Base-by-base conservation (phyloP, 2,888 invertebrate species). In the Papilio demoleus region DNA sequence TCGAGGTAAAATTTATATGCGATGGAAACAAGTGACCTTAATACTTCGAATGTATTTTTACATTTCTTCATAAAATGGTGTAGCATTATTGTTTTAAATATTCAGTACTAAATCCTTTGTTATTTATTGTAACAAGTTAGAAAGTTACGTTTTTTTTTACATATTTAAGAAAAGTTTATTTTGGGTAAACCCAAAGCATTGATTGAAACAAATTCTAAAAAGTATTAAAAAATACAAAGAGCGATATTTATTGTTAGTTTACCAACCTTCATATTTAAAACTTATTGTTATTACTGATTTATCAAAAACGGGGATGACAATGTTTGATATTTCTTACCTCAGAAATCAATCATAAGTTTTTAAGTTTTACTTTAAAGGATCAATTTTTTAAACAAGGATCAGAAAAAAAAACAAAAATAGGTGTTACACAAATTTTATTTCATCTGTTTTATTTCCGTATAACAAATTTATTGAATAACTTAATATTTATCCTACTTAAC, bases 401-500 rank as follows among this genome's bases (percentile, higher is more conserved):
- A 14, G 38, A 67, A 64, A 65, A 24, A 31, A 62, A 59, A 24
- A 67, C 6, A 47, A 6, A 62, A 67, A 66, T 66, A 40, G 70
- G 74, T 81, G 76, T 81, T 76, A 80, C 75, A 76, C 72, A 75
- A 58, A 61, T 59, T 68, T 62, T 58, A 71, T 74, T 78, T 78
- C 76, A 76, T 81, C 84, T 82, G 83, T 91, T 90, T 56, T 91
- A 91, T 91, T 92, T 90, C 90, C 78, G 90, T 92, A 90, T 92
- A 91, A 92, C 92, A 92, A 92, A 91, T 89, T 90, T 90, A 84
- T 85, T 83, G 81, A 85, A 82, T 87, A 81, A 79, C 84, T 86
- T 88, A 88, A 83, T 84, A 81, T 81, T 85, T 83, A 81, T 75
- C 79, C 81, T 83, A 78, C 74, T 79, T 76, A 76, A 76, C 71